These are phyloP conservation scores for Acestrorhynchus altus DNA, from an alignment of 2,797 vertebrate species.

Conservation along the genomic window DNA sequence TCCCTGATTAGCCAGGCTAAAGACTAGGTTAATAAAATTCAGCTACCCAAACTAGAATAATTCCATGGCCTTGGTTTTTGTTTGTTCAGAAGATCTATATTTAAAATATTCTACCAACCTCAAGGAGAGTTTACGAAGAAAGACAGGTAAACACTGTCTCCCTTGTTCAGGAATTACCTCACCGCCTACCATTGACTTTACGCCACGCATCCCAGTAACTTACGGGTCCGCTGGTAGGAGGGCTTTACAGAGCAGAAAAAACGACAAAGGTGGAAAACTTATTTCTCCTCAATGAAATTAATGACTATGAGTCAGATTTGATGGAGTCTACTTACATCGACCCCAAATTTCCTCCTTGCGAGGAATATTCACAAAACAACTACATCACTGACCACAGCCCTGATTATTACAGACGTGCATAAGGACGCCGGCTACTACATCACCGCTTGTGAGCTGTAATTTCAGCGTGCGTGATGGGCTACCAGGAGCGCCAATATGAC, in stretches of 20 bases:
- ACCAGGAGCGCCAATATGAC: slow-evolving; percentile 83
- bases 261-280: slow-evolving; percentile 91
- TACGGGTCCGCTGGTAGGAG: slow-evolving; percentile 87
- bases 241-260: slow-evolving; percentile 92
- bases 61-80: too few species aligned
- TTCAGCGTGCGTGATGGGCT: slow-evolving; percentile 77
- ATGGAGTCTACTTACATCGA: slow-evolving; percentile 92
- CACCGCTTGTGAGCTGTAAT: slow-evolving; percentile 82
- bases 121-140: slow-evolving; percentile 20
- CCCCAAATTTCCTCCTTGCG: slow-evolving; percentile 91
- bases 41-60: too few species aligned
- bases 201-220: slow-evolving; percentile 89
- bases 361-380: slow-evolving; percentile 91
- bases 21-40: too few species aligned
- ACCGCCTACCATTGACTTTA: slow-evolving; percentile 79
- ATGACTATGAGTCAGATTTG: slow-evolving; percentile 92
- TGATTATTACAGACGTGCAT: slow-evolving; percentile 85
- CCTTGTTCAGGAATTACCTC: slow-evolving; percentile 85
- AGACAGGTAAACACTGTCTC: slow-evolving; percentile 81
- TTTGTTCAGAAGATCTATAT: too few species aligned
- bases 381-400: slow-evolving; percentile 88
- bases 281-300: slow-evolving; percentile 91
- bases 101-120: too few species aligned
- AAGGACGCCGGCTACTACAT: slow-evolving; percentile 83
- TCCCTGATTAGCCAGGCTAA: too few species aligned